These are phyloP conservation scores for Hemitrygon akajei DNA, from an alignment of 2,797 vertebrate genomes.

Conservation along the genomic window DNA sequence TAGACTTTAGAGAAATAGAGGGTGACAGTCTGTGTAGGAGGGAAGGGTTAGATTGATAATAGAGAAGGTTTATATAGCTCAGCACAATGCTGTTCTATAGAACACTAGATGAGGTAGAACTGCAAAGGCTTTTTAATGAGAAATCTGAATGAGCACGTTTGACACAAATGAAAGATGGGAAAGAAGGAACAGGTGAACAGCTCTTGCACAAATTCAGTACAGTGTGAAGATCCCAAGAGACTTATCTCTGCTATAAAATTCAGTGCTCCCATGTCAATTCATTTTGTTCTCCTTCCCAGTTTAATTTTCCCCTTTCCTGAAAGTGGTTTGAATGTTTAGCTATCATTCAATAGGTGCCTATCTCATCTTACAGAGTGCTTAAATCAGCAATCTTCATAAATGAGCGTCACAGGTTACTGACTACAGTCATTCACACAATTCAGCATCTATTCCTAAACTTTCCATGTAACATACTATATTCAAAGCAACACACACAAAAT, in stretches of 20 bases:
- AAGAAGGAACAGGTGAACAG: not conserved
- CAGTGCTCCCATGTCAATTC: not conserved
- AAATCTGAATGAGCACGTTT: not conserved
- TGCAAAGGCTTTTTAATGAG: not conserved
- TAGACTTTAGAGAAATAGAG: too few relatives aligned
- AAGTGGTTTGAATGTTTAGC: not conserved
- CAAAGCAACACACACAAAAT: too few relatives aligned
- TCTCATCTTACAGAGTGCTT: not conserved
- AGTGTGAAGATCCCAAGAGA: not conserved
- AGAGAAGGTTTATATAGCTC: too few relatives aligned
- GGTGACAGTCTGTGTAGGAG: too few relatives aligned
- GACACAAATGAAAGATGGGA: not conserved
- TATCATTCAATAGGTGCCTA: not conserved
- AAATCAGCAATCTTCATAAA: not conserved
- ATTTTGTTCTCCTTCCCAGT: not conserved
- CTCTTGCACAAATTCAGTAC: not conserved
- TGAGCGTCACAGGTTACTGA: not conserved
- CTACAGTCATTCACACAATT: not conserved
- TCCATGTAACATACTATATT: not conserved
- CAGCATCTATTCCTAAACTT: not conserved
- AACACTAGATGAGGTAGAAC: not conserved
- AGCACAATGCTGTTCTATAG: too few relatives aligned
- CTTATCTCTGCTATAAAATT: not conserved
- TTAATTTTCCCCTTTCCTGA: not conserved
- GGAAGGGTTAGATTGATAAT: too few relatives aligned